A percentile compares a stretch with the other conserved stretches of the same genome.
phyloP scores from a whole-genome alignment of 1,140 invertebrate species.

The Pseudomyrmex cubaensis region DNA sequence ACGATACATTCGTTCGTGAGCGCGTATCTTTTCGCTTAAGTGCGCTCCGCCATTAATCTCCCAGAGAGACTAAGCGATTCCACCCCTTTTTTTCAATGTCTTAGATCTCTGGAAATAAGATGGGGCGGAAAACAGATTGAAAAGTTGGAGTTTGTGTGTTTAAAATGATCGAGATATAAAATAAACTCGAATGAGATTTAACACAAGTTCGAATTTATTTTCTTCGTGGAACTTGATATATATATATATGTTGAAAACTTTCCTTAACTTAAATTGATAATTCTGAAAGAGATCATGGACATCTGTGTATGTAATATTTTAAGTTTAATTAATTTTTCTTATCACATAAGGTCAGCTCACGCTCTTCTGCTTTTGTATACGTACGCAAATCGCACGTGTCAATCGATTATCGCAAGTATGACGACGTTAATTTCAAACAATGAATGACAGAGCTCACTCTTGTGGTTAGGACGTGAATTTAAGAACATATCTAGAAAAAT shows the following conservation, averaged over 20 bases:
- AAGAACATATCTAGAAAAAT: background rate
- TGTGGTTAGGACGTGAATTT: background rate
- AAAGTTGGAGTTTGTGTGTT: background rate
- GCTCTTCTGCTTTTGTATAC: background rate
- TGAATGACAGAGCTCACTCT: background rate
- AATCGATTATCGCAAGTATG: slow-evolving; percentile 20
- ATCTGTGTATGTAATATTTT: no score
- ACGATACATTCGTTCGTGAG: background rate
- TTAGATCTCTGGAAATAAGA: background rate
- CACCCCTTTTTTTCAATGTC: background rate
- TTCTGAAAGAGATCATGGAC: no score
- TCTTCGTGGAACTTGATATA: background rate
- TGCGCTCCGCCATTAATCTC: slow-evolving; percentile 59
- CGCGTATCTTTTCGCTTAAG: slow-evolving; percentile 35
- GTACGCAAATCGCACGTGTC: background rate
- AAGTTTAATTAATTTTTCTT: no score
- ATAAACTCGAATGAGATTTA: background rate
- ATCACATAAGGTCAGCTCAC: no score
- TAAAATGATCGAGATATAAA: background rate
- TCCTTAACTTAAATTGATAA: background rate
- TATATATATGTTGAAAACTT: background rate
- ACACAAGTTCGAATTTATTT: background rate
- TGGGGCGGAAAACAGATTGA: background rate
- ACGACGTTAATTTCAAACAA: background rate
- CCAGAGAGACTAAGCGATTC: background rate